These are phyloP conservation scores for Reinhardtius hippoglossoides DNA, from an alignment of 2,113 vertebrate genomes.

Conservation along the genomic window DNA sequence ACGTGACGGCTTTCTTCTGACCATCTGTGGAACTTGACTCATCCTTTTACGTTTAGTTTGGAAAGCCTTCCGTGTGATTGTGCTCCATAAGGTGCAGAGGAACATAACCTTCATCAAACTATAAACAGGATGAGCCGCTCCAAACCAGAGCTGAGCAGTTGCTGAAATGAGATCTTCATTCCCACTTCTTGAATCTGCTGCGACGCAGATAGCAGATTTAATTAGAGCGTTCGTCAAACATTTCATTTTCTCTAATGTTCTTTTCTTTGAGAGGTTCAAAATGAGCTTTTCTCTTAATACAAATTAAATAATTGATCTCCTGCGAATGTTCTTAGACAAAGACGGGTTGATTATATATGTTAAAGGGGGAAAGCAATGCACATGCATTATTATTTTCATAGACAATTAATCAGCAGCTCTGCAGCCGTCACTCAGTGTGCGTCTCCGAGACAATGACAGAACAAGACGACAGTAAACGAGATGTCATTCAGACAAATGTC, in stretches of 20 bases:
- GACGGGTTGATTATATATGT: background rate
- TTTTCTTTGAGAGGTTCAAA: background rate
- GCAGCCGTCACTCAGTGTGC: conserved; percentile 2
- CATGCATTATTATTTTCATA: conserved; percentile 1
- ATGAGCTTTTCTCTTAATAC: background rate
- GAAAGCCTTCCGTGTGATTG: background rate
- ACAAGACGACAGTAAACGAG: conserved; percentile 42
- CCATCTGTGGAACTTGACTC: too few species aligned
- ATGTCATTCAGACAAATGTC: conserved; percentile 53
- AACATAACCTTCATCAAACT: too few species aligned
- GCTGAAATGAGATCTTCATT: background rate
- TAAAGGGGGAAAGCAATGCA: conserved; percentile 12
- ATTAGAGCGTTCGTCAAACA: conserved; percentile 32
- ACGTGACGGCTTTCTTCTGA: background rate
- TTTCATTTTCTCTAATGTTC: conserved; percentile 1
- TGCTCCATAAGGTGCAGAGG: too few species aligned
- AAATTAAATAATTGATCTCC: conserved; percentile 7
- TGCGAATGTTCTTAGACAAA: conserved; percentile 6
- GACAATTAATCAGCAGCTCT: conserved; percentile 16
- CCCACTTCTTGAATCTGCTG: background rate
- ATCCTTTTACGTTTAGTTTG: too few species aligned
- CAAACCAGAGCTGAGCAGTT: background rate
- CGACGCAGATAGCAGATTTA: background rate
- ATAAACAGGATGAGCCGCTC: too few species aligned
- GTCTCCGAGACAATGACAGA: conserved; percentile 35